Conservation (phyloP, 2,888 invertebrate species). For the Acleris laterana region DNA sequence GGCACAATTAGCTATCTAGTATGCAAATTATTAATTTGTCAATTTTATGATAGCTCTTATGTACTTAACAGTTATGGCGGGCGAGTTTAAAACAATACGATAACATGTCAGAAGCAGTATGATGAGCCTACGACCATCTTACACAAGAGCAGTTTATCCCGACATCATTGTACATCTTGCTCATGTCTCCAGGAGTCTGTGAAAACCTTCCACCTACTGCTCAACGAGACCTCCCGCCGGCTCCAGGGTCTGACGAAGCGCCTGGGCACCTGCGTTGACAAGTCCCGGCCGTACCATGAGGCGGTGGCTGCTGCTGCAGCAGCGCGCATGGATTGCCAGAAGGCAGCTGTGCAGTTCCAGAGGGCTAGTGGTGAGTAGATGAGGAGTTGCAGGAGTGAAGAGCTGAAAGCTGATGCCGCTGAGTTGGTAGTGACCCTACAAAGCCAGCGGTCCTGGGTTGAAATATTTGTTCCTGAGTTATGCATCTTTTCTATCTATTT, state of each 20-base stretch:
- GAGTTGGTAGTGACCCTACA: no score
- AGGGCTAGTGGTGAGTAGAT: slow-evolving; percentile 90
- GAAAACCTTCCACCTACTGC: slow-evolving; percentile 93
- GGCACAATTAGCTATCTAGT: no score
- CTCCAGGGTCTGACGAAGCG: slow-evolving; percentile 92
- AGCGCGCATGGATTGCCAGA: slow-evolving; percentile 93
- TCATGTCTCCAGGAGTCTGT: slow-evolving; percentile 91
- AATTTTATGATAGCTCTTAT: no score
- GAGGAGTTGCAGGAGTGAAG: no score
- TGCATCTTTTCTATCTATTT: no score
- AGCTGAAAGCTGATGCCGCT: no score
- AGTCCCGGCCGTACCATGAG: slow-evolving; percentile 95
- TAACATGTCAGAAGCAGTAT: no score
- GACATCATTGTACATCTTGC: not conserved
- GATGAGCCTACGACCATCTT: not conserved
- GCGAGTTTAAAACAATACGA: no score
- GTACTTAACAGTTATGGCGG: no score
- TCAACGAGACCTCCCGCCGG: slow-evolving; percentile 93
- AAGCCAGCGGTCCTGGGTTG: no score
- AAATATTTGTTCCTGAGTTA: no score
- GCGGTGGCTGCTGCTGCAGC: slow-evolving; percentile 90
- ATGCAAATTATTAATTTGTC: no score
- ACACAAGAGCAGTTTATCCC: not conserved
- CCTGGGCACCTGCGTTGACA: slow-evolving; percentile 93
- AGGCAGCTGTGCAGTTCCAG: slow-evolving; percentile 95